These are phyloP conservation scores for Echinometra lucunter DNA, from an alignment of 53 echinoderm and acorn worm genomes.

Conservation along the genomic window DNA sequence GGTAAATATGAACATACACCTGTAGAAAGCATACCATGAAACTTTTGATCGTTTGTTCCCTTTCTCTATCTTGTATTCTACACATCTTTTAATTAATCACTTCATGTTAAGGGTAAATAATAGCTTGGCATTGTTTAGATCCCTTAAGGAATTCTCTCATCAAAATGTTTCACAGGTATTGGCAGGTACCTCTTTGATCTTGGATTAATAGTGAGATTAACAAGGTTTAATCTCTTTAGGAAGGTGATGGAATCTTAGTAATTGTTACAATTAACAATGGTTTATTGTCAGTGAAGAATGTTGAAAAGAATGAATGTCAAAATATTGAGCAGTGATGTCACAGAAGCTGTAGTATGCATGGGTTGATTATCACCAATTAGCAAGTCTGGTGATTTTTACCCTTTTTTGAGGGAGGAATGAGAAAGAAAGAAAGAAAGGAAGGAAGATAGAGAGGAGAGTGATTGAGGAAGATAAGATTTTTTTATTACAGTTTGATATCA, in stretches of 20 bases:
- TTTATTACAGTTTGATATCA: too few species aligned
- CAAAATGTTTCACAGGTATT: background rate
- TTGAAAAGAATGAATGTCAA: background rate
- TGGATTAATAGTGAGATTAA: slow-evolving; percentile 44
- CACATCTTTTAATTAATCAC: too few species aligned
- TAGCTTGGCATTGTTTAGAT: background rate
- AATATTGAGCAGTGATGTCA: background rate
- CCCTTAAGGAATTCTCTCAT: background rate
- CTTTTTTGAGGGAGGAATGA: background rate
- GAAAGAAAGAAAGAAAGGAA: background rate
- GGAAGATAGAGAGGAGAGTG: background rate
- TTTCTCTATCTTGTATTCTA: background rate
- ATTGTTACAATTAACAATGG: background rate
- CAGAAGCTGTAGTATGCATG: background rate
- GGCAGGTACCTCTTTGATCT: slow-evolving; percentile 37
- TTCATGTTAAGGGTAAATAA: background rate
- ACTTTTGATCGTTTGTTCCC: background rate
- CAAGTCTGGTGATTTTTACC: background rate
- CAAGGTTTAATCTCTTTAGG: background rate
- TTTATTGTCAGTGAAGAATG: background rate
- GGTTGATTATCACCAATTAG: slow-evolving; percentile 16
- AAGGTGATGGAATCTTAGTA: background rate
- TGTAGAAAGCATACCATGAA: too few species aligned
- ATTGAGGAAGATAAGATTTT: background rate
- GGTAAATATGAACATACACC: too few species aligned